Evolutionary conservation across 2,888 invertebrate genomes (phyloP).

Genomic region (Scaptomyza caliginosa): DNA sequence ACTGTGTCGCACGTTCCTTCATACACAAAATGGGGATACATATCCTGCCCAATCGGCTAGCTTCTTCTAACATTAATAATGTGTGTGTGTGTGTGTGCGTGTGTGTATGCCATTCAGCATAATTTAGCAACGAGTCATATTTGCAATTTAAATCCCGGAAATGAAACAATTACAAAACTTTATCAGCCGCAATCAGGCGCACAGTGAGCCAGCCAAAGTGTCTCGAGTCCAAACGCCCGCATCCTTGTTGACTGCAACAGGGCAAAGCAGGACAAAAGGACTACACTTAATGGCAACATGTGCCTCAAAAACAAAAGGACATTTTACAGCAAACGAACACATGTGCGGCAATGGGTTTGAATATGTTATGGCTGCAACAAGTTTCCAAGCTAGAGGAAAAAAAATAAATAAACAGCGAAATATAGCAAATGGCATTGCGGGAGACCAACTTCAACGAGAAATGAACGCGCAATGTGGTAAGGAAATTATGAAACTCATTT

Average conservation of each 20-base stretch:
- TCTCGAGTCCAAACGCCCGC: slow-evolving; percentile 14
- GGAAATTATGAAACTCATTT: neutral
- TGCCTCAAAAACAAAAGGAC: slow-evolving; percentile 35
- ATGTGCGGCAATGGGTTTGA: slow-evolving; percentile 43
- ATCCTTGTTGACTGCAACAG: slow-evolving; percentile 31
- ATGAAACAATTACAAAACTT: slow-evolving; percentile 81
- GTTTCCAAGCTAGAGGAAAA: slow-evolving; percentile 14
- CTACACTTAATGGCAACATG: slow-evolving; percentile 40
- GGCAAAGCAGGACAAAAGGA: neutral
- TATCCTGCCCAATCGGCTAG: slow-evolving; percentile 33
- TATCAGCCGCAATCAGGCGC: slow-evolving; percentile 70
- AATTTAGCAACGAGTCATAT: slow-evolving; percentile 77
- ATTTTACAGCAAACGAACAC: slow-evolving; percentile 31
- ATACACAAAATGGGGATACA: slow-evolving; percentile 34
- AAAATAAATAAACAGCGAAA: neutral
- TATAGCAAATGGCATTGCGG: neutral
- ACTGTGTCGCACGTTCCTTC: slow-evolving; percentile 70
- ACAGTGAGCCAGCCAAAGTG: neutral
- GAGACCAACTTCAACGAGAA: neutral
- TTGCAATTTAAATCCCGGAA: slow-evolving; percentile 82
- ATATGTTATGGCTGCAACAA: slow-evolving; percentile 47
- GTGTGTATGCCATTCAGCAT: slow-evolving; percentile 56
- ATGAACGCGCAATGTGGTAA: neutral
- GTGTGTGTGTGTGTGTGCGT: slow-evolving; percentile 19
- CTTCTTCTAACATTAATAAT: neutral